Conservation (phyloP, 2,888 invertebrate species). For the Coecobrya sp. region DNA sequence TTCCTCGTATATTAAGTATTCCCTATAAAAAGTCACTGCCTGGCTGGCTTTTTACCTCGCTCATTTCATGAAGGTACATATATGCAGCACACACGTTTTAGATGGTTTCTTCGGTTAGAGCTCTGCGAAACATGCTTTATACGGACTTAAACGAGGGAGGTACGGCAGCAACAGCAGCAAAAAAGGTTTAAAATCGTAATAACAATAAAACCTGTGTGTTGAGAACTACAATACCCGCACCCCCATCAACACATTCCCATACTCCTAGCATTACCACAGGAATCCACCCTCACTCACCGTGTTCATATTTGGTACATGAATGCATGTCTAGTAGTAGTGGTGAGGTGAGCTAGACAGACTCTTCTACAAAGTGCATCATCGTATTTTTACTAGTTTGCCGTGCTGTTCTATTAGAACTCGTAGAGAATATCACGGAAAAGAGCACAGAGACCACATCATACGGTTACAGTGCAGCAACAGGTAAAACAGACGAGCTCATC, state of each 20-base stretch:
- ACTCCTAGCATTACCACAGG: conserved; percentile 20
- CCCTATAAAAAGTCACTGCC: conserved; percentile 58
- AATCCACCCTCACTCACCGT: conserved; percentile 49
- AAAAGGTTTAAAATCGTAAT: conserved; percentile 49
- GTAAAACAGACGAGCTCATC: conserved; percentile 43
- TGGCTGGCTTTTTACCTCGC: conserved; percentile 38
- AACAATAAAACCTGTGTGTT: conserved; percentile 30
- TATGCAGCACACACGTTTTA: background rate
- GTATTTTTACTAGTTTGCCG: background rate
- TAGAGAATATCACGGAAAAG: conserved; percentile 4
- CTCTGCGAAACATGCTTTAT: conserved; percentile 38
- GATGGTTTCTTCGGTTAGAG: background rate
- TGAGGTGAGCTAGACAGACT: background rate
- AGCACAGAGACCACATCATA: background rate
- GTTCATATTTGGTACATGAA: background rate
- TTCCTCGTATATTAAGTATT: conserved; percentile 1
- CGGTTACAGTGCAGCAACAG: conserved; percentile 62
- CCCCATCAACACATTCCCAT: conserved; percentile 70
- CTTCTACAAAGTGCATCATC: conserved; percentile 29
- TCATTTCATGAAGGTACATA: conserved; percentile 28
- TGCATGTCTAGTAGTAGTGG: background rate
- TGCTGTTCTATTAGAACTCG: conserved; percentile 30
- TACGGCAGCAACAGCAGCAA: conserved; percentile 18
- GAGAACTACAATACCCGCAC: conserved; percentile 60
- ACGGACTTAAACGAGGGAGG: conserved; percentile 29